These are phyloP conservation scores for Thryonomys swinderianus DNA, from an alignment of 2,113 vertebrate species.

Conservation along the genomic window DNA sequence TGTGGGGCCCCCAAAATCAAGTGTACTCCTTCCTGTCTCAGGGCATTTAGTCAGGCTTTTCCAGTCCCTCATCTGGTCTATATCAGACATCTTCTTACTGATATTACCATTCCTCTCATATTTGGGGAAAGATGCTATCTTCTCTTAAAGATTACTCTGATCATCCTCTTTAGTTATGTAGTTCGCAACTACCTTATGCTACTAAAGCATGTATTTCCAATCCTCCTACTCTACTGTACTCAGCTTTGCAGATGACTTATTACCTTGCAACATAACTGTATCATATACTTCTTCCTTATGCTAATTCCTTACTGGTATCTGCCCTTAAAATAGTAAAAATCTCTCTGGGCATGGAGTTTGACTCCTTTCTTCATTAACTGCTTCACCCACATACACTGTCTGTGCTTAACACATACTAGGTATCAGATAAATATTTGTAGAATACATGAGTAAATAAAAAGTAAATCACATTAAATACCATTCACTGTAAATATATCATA, in stretches of 20 bases:
- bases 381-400: background rate
- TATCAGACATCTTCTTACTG: background rate
- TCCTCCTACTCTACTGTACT: background rate
- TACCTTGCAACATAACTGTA: background rate
- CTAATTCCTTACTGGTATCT: background rate
- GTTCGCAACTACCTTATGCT: background rate
- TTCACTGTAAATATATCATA: background rate
- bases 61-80: background rate
- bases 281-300: background rate
- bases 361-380: background rate
- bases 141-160: background rate
- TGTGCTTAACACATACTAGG: background rate
- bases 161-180: background rate
- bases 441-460: background rate
- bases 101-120: background rate
- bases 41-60: background rate
- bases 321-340: background rate
- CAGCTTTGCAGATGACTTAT: background rate
- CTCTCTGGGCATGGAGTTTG: background rate
- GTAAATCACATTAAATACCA: background rate
- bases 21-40: background rate
- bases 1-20: background rate
- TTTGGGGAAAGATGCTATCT: background rate
- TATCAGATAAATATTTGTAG: background rate
- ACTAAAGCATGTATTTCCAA: background rate